Conservation (phyloP, 2,113 vertebrate genomes). For the Poeciliopsis turrubarensis region DNA sequence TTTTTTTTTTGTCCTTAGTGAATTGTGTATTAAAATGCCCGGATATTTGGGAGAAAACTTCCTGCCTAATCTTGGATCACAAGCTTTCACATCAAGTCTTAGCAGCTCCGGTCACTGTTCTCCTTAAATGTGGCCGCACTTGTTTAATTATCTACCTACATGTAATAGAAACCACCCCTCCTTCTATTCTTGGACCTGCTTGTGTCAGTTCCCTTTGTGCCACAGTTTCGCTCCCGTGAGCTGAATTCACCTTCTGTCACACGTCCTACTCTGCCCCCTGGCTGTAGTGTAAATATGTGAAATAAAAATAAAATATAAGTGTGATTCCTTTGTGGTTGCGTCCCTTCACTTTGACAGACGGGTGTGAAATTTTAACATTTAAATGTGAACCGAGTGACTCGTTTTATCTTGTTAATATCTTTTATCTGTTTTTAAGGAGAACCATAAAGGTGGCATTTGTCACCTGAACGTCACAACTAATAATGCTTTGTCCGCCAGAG, state of each 20-base stretch:
- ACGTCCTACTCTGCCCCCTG: conserved; percentile 2
- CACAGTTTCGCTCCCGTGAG: conserved; percentile 32
- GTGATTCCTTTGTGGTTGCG: conserved; percentile 14
- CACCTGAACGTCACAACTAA: neutral
- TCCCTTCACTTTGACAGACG: too few relatives aligned
- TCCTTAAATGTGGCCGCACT: conserved; percentile 3
- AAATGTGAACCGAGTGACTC: neutral
- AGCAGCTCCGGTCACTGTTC: neutral
- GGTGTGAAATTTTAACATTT: too few relatives aligned
- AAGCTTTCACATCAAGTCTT: neutral
- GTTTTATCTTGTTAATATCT: neutral
- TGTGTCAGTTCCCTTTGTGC: conserved; percentile 28
- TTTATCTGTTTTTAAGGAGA: neutral
- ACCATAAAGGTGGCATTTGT: neutral
- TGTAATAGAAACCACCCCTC: conserved; percentile 35
- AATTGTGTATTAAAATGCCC: neutral
- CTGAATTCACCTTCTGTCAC: conserved; percentile 19
- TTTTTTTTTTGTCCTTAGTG: neutral
- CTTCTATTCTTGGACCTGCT: neutral
- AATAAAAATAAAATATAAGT: conserved; percentile 39
- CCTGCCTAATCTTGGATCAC: neutral
- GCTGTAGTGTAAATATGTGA: conserved; percentile 27
- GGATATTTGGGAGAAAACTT: neutral
- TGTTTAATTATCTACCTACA: conserved; percentile 39
- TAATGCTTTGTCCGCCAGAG: neutral